phyloP scores from a whole-genome alignment of 1,140 invertebrate species.

The Achroia grisella region DNA sequence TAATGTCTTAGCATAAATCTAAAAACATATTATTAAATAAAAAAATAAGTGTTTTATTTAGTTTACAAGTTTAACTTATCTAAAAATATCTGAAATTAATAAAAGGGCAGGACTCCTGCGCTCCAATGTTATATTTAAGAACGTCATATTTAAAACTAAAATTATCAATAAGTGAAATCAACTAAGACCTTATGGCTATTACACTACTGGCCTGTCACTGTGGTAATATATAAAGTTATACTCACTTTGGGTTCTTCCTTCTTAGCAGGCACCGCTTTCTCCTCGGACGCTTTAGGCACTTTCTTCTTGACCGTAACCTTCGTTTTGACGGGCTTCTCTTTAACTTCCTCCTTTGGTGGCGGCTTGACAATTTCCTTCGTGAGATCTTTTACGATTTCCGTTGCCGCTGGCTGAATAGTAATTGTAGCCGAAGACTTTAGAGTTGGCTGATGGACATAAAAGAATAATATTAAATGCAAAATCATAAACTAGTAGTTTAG shows the following conservation, averaged over 20 bases:
- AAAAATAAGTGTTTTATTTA: too few species aligned
- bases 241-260: conserved; percentile 45
- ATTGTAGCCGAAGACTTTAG: conserved; percentile 60
- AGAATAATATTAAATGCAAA: not conserved
- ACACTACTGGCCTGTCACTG: too few species aligned
- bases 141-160: too few species aligned
- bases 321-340: conserved; percentile 29
- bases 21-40: too few species aligned
- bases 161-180: too few species aligned
- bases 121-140: too few species aligned
- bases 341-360: conserved; percentile 32
- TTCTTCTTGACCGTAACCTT: conserved; percentile 33
- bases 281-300: conserved; percentile 28
- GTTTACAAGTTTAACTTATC: too few species aligned
- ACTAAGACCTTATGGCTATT: too few species aligned
- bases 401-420: conserved; percentile 45
- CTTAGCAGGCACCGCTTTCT: conserved; percentile 38
- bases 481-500: too few species aligned
- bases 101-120: too few species aligned
- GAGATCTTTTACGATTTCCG: conserved; percentile 23
- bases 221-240: conserved; percentile 3
- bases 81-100: too few species aligned
- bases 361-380: conserved; percentile 24
- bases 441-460: conserved; percentile 19
- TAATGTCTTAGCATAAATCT: too few species aligned